Evolutionary conservation across 2,113 vertebrate genomes (phyloP), one percentile per base, ranked within the genome.

Genomic region (Balaeniceps rex): DNA sequence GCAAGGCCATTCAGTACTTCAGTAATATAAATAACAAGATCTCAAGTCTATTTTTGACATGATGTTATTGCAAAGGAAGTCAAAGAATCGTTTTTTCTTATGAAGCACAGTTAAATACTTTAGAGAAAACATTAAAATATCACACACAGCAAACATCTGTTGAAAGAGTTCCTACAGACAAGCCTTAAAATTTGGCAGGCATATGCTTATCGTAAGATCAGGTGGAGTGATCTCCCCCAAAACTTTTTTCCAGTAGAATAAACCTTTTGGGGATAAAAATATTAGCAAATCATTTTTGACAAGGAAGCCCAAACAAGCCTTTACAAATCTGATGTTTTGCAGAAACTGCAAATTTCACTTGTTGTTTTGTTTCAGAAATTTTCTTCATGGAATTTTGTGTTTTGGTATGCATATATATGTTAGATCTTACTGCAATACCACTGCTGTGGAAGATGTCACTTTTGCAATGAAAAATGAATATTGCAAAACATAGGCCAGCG

Each of bases 31-130:
- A 94, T 91, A 96, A 94, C 8, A 0, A 88, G 72, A 94, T 68
- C 69, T 91, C 80, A 44, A 52, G 5, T 85, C 93, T 96, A 89
- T 96, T 96, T 97, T 76, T 91, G 91, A 96, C 65, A 52, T 25
- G 11, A 51, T 60, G 77, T 47, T 87, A 71, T 87, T 75, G 72
- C 72, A 52, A 87, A 68, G 65, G 65, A 84, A 95, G 65, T 58
- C 5, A 4, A 91, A 84, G 89, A 93, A 94, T 78, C 3, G 0
- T 87, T 93, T 91, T 76, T 84, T 44, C 64, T 55, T 61, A 79
- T 18, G 57, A 91, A 82, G 31, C 2, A 2, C 26, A 25, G 69
- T 61, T 40, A 57, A 84, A 83, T 52, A 55, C 40, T 93, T 78
- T 8, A 75, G 40, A 87, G 69, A 75, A 94, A 94, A 84, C 57